Evolutionary conservation across 1,140 invertebrate species (phyloP).

Genomic region (Triops cancriformis): DNA sequence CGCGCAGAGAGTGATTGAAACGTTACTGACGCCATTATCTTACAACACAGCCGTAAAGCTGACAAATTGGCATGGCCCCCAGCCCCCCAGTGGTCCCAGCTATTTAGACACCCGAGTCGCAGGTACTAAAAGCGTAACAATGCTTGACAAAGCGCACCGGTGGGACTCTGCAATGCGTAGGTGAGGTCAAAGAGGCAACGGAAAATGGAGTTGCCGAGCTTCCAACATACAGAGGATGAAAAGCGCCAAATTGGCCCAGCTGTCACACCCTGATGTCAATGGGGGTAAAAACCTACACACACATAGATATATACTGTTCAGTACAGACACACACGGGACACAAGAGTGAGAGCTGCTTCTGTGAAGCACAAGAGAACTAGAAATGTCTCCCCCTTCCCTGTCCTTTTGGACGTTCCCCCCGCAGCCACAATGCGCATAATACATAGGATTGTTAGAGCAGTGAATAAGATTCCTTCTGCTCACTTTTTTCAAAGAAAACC

Average conservation of each 20-base stretch:
- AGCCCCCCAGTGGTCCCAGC: background rate
- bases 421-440: background rate
- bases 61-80: background rate
- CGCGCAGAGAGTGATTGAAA: background rate
- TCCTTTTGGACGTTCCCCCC: background rate
- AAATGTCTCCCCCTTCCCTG: background rate
- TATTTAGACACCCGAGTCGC: constrained; percentile 9
- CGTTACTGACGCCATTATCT: constrained; percentile 10
- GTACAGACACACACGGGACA: background rate
- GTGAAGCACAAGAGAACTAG: constrained; percentile 7
- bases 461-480: constrained; percentile 6
- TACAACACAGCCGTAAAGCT: background rate
- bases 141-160: background rate
- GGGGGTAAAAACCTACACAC: background rate
- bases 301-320: background rate
- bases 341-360: background rate
- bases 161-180: background rate
- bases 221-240: background rate
- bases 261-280: constrained; percentile 4
- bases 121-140: constrained; percentile 13
- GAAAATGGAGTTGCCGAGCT: background rate
- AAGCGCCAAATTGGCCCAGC: background rate
- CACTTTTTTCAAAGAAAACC: background rate
- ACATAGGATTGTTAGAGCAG: background rate
- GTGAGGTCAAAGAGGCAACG: constrained; percentile 9